A percentile compares a stretch with the other conserved stretches of the same genome.
Evolutionary conservation across 2,888 invertebrate genomes (phyloP).

Genomic region (Erebia aethiops): DNA sequence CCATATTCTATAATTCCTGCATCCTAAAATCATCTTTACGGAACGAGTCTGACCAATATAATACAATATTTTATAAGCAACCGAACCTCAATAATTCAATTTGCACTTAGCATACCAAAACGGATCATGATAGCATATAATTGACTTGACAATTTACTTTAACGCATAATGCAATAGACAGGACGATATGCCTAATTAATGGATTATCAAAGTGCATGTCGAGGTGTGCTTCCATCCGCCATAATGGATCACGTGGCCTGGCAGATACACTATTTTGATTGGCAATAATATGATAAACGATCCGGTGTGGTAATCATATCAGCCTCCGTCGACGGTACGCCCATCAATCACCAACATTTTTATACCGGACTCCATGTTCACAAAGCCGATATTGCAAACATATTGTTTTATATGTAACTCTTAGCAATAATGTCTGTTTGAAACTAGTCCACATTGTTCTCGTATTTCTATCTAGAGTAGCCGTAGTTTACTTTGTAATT

Average conservation of each 20-base stretch:
- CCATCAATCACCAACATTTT: conserved; percentile 73
- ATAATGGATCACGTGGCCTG: conserved; percentile 74
- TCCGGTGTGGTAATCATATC: conserved; percentile 75
- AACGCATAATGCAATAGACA: conserved; percentile 51
- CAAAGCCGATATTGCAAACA: conserved; percentile 53
- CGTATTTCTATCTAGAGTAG: conserved; percentile 49
- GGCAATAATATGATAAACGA: conserved; percentile 81
- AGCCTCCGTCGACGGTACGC: conserved; percentile 67
- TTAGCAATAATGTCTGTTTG: conserved; percentile 38
- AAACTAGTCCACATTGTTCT: conserved; percentile 39
- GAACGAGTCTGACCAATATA: conserved; percentile 38
- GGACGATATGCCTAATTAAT: conserved; percentile 61
- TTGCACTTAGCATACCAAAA: conserved; percentile 55
- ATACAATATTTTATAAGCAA: conserved; percentile 18
- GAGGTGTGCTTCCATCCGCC: conserved; percentile 59
- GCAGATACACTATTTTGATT: conserved; percentile 84
- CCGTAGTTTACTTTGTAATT: conserved; percentile 54
- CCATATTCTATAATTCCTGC: conserved; percentile 55
- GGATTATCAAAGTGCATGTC: conserved; percentile 52
- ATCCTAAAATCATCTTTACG: conserved; percentile 55
- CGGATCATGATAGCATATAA: conserved; percentile 59
- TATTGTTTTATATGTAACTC: conserved; percentile 37
- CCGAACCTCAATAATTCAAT: conserved; percentile 43
- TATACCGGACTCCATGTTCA: conserved; percentile 61
- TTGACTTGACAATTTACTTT: conserved; percentile 54